These are phyloP conservation scores for Berghia stephanieae DNA, from an alignment of 1,140 invertebrate genomes.

Conservation along the genomic window DNA sequence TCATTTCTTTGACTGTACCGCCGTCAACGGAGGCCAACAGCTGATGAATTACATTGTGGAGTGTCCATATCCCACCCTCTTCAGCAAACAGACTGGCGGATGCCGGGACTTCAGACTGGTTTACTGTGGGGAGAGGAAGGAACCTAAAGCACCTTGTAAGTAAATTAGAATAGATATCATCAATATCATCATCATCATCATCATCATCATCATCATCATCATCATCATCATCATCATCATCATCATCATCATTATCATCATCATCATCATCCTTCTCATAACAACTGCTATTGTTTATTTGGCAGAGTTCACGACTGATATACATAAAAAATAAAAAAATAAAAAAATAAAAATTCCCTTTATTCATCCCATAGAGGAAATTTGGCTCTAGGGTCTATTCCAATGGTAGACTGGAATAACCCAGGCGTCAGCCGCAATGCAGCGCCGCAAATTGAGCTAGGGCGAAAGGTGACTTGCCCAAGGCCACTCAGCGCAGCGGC, in stretches of 20 bases:
- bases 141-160: slow-evolving; percentile 37
- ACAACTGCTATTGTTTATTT: background rate
- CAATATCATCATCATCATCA: background rate
- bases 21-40: background rate
- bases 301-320: no score
- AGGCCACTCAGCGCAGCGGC: no score
- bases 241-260: background rate
- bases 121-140: slow-evolving; percentile 20
- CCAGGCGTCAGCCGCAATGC: no score
- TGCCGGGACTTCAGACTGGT: slow-evolving; percentile 29
- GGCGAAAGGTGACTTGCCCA: no score
- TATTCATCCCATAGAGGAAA: no score
- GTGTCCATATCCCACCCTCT: slow-evolving; percentile 36
- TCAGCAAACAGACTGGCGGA: slow-evolving; percentile 20
- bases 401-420: no score
- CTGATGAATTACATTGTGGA: slow-evolving; percentile 30
- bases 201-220: background rate
- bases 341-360: no score
- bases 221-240: slow-evolving; percentile 4
- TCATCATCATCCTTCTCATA: background rate
- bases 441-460: no score
- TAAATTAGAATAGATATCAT: background rate
- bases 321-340: no score
- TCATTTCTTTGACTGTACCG: slow-evolving; percentile 32
- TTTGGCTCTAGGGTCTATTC: no score